phyloP scores from a whole-genome alignment of 2,888 invertebrate genomes.

The Eulithis testata region DNA sequence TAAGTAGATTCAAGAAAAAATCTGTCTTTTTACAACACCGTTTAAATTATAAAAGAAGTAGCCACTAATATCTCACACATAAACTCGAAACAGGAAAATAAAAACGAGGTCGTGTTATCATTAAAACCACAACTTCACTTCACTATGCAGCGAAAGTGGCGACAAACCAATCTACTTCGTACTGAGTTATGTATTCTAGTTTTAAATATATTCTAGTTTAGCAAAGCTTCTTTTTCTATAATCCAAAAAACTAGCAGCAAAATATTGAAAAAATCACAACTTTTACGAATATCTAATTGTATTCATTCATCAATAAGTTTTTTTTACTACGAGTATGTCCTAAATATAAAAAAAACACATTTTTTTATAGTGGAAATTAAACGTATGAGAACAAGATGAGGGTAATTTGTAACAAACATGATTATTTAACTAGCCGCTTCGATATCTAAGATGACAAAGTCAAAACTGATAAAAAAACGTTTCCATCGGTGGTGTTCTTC shows the following conservation, averaged over 20 bases:
- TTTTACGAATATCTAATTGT: too few species aligned
- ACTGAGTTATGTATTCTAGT: background rate
- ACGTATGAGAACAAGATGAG: background rate
- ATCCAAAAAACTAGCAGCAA: too few species aligned
- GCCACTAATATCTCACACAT: slow-evolving; percentile 8
- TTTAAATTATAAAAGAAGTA: background rate
- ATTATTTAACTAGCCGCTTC: slow-evolving; percentile 29
- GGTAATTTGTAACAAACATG: slow-evolving; percentile 25
- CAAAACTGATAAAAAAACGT: slow-evolving; percentile 56
- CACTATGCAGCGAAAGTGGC: slow-evolving; percentile 34
- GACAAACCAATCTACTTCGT: slow-evolving; percentile 20
- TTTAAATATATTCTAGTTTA: too few species aligned
- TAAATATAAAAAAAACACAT: too few species aligned
- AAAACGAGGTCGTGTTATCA: slow-evolving; percentile 42
- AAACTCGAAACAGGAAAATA: slow-evolving; percentile 37
- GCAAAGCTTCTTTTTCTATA: too few species aligned
- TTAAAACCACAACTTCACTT: slow-evolving; percentile 35
- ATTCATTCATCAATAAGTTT: too few species aligned
- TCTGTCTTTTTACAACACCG: too few species aligned
- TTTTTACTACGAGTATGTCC: too few species aligned
- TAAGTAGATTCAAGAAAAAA: too few species aligned
- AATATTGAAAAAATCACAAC: too few species aligned
- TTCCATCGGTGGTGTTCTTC: slow-evolving; percentile 59
- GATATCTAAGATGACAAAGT: slow-evolving; percentile 49
- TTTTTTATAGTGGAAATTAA: too few species aligned